Percentiles rank a stretch among this genome's conserved stretches.
phyloP scores from a whole-genome alignment of 2,888 invertebrate genomes.

The Lomographa bimaculata region DNA sequence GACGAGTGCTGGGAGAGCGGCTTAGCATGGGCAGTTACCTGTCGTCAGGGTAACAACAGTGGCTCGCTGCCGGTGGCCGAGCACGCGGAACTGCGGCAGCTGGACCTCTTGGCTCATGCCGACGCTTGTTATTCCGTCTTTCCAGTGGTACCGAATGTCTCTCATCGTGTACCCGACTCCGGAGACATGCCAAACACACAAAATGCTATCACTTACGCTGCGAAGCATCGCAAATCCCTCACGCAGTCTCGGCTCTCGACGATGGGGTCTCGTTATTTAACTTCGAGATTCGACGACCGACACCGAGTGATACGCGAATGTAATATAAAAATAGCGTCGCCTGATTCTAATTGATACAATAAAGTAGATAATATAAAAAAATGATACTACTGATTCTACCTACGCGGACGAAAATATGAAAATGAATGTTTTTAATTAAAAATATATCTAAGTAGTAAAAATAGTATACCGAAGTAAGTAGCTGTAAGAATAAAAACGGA shows the following conservation, averaged over 20 bases:
- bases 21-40: constrained; percentile 88
- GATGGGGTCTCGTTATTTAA: constrained; percentile 49
- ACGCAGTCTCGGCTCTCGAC: constrained; percentile 53
- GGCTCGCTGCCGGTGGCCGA: constrained; percentile 97
- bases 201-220: constrained; percentile 84
- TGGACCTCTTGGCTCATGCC: constrained; percentile 97
- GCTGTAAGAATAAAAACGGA: too few relatives aligned
- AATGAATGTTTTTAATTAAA: too few relatives aligned
- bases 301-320: constrained; percentile 40
- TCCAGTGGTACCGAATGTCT: constrained; percentile 98
- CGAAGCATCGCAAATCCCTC: constrained; percentile 64
- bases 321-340: constrained; percentile 19
- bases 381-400: constrained; percentile 52
- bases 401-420: too few relatives aligned
- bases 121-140: constrained; percentile 95
- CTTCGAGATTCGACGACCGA: constrained; percentile 51
- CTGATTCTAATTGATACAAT: constrained; percentile 53
- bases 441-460: too few relatives aligned
- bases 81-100: constrained; percentile 98
- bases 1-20: constrained; percentile 70
- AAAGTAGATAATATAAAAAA: constrained; percentile 63
- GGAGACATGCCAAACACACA: constrained; percentile 84
- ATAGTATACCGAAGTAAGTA: too few relatives aligned
- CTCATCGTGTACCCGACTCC: constrained; percentile 98
- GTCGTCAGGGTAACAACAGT: constrained; percentile 97